A percentile compares a stretch with the other conserved stretches of the same genome.
Evolutionary conservation across 2,888 invertebrate species (phyloP).

Genomic region (Hirtodrosophila duncani): DNA sequence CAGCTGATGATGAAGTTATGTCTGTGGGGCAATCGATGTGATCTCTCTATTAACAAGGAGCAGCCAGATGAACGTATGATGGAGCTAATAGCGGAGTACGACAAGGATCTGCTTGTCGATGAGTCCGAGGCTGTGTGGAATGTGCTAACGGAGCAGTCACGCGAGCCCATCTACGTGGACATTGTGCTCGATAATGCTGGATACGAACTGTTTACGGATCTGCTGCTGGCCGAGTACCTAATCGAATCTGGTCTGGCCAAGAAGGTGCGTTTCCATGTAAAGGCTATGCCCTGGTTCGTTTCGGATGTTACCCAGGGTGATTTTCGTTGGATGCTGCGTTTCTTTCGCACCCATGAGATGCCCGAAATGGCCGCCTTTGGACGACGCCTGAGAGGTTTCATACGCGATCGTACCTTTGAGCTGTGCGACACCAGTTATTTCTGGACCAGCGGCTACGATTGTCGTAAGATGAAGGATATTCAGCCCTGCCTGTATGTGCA

Average conservation of each 20-base stretch:
- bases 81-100: slow-evolving; percentile 79
- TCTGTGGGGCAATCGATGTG: slow-evolving; percentile 96
- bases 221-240: slow-evolving; percentile 90
- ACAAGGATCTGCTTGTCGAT: slow-evolving; percentile 82
- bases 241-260: slow-evolving; percentile 81
- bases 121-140: slow-evolving; percentile 81
- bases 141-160: slow-evolving; percentile 51
- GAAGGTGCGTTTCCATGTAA: slow-evolving; percentile 89
- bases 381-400: slow-evolving; percentile 80
- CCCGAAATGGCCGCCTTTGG: slow-evolving; percentile 77
- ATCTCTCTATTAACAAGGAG: slow-evolving; percentile 88
- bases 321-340: slow-evolving; percentile 84
- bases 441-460: slow-evolving; percentile 92
- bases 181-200: slow-evolving; percentile 95
- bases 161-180: slow-evolving; percentile 81
- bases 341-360: slow-evolving; percentile 74
- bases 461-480: slow-evolving; percentile 84
- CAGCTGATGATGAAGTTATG: slow-evolving; percentile 79
- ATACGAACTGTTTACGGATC: slow-evolving; percentile 93
- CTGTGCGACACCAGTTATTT: slow-evolving; percentile 82
- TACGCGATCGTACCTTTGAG: slow-evolving; percentile 78
- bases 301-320: slow-evolving; percentile 90
- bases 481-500: slow-evolving; percentile 85
- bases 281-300: slow-evolving; percentile 95
- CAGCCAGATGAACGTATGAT: slow-evolving; percentile 80